phyloP scores from a whole-genome alignment of 2,113 vertebrate species.

The Saguinus imperator region DNA sequence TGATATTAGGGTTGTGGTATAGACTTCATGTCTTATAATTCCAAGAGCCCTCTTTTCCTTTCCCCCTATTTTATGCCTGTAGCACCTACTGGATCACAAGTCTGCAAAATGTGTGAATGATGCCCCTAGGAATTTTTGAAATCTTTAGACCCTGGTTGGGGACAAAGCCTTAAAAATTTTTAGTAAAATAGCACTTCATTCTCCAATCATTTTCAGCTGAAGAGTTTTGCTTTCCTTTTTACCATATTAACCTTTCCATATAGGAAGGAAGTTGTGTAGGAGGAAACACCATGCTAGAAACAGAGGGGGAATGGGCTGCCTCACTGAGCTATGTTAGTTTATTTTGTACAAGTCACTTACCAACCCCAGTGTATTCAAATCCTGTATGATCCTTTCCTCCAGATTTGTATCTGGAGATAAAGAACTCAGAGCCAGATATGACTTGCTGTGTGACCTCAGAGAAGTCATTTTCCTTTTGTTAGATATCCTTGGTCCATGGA shows the following conservation, averaged over 20 bases:
- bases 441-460: background rate
- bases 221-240: background rate
- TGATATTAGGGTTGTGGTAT: background rate
- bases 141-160: background rate
- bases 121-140: background rate
- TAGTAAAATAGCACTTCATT: background rate
- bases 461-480: background rate
- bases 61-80: background rate
- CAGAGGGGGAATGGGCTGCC: background rate
- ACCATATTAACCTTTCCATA: background rate
- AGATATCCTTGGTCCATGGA: background rate
- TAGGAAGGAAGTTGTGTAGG: background rate
- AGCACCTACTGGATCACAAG: background rate
- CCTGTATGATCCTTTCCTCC: background rate
- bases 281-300: background rate
- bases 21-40: background rate
- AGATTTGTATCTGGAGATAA: background rate
- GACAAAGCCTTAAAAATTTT: background rate
- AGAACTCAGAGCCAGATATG: background rate
- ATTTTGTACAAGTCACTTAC: background rate
- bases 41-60: background rate
- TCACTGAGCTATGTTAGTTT: background rate
- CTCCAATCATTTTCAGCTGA: background rate
- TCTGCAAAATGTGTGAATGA: background rate
- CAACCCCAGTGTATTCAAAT: background rate